Base-by-base conservation (phyloP, 1,140 invertebrate species). In the Amyelois transitella region DNA sequence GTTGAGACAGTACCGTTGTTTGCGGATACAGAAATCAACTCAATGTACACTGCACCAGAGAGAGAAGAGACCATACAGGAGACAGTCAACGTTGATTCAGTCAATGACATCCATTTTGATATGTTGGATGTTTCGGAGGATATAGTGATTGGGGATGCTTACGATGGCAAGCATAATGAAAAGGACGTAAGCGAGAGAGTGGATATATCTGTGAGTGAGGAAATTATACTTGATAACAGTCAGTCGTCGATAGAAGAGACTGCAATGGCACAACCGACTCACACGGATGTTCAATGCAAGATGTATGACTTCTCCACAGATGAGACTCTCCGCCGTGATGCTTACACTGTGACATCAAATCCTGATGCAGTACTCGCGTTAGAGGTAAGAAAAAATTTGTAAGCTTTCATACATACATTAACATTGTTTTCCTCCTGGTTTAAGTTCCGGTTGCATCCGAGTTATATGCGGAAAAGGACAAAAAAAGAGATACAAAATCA, bases 71-170 rank as follows among this genome's bases (percentile, higher is more conserved):
- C 6, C 18, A 22, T 38, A 1, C 32, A 38, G n/a, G 32, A 38
- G 32, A 38, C 32, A 3, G 24, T 68, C 43, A 64, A 66, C 12
- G 74, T 73, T 45, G 67, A 74, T 43, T 54, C 63, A 19, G 62
- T 69, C 17, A 60, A 71, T 64, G 75, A 80, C 22, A 60, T 88
- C 19, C 84, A 85, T 19, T 71, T 83, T 62, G 82, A 86, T 53
- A 86, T 88, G 82, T 61, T 88, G 48, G 84, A 86, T 66, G 82
- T 88, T 6, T 88, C 82, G 2, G 85, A 86, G 65, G 85, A 88
- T 49, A 88, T 88, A 44, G 74, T 82, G 17, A 83, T 88, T 59
- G 81, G 75, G 6, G 80, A 82, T 43, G 69, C 52, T 32, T 83
- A 69, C 64, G 82, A 83, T 50, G 51, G 72, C 0, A 85, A 86